Percentiles rank a stretch among this genome's conserved stretches.
Conservation (phyloP, 2,888 invertebrate genomes). For the Gandaritis pyraliata region DNA sequence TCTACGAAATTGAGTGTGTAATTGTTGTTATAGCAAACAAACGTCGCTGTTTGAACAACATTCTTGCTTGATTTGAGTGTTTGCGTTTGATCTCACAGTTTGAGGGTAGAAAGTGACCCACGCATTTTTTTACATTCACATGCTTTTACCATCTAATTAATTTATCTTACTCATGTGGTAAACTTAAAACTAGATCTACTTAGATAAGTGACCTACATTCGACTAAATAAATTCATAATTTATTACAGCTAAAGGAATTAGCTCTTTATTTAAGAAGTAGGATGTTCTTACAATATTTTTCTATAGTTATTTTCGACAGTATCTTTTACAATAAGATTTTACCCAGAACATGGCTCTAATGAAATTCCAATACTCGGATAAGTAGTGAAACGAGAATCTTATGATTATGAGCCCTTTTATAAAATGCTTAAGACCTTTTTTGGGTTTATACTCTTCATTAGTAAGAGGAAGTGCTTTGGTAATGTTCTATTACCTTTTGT, state of each 20-base stretch:
- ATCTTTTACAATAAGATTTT: constrained; percentile 27
- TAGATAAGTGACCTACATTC: too few relatives aligned
- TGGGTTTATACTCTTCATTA: constrained; percentile 9
- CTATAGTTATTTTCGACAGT: too few relatives aligned
- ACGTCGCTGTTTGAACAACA: constrained; percentile 47
- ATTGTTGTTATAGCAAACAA: constrained; percentile 53
- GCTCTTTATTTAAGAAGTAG: too few relatives aligned
- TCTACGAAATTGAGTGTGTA: constrained; percentile 57
- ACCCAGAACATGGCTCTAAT: constrained; percentile 27
- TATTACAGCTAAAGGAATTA: too few relatives aligned
- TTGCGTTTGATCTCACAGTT: constrained; percentile 7
- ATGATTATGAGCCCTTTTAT: constrained; percentile 17
- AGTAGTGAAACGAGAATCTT: constrained; percentile 19
- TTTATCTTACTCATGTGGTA: too few relatives aligned
- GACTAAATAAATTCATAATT: too few relatives aligned
- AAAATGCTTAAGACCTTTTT: constrained; percentile 10
- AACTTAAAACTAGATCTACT: too few relatives aligned
- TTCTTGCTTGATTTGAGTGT: constrained; percentile 50
- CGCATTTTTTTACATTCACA: too few relatives aligned
- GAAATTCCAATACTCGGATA: constrained; percentile 36
- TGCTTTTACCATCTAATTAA: too few relatives aligned
- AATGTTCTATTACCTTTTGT: constrained; percentile 5
- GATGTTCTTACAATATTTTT: too few relatives aligned
- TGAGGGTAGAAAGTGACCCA: constrained; percentile 2
- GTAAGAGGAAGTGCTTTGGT: constrained; percentile 9